Evolutionary conservation across 2,113 vertebrate genomes (phyloP), one percentile per base, ranked within the genome.

Genomic region (Calcarius ornatus): DNA sequence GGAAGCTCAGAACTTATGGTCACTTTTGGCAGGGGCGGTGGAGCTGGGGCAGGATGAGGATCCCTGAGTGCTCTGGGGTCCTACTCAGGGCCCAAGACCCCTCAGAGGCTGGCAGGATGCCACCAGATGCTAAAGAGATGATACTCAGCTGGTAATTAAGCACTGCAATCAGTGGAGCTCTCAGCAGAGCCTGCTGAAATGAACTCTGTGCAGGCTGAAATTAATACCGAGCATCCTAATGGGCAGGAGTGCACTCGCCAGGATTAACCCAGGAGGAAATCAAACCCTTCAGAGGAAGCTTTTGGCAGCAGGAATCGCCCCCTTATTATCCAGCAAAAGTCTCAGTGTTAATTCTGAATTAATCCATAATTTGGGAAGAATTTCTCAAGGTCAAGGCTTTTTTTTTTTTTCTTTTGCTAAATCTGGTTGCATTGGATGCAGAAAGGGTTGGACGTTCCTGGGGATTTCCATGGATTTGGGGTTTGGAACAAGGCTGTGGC

Each of bases 201-300:
- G 81, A 95, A 94, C 93, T 79, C 71, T 94, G 81, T 23, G 27
- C 87, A 72, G 81, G 70, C 47, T 30, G 71, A 94, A 95, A 96
- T 95, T 75, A 96, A 90, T 92, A 65, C 77, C 0, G 5, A 95
- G 91, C 78, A 80, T 60, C 72, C 71, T 94, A 85, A 93, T 54
- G 81, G 90, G 81, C 80, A 96, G 90, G 65, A 83, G 85, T 51
- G 86, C 48, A 4, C 65, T 81, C 5, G 3, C 82, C 53, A 56
- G 90, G 73, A 71, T 93, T 86, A 92, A 92, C 86, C 76, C 10
- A 64, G 12, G 64, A 83, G 45, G 76, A 94, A 93, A 93, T 86
- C 85, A 86, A 64, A 75, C 80, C 60, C 80, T 84, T 75, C 23
- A 23, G 5, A 63, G 13, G 33, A 66, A 88, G 66, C 43, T 71